Conservation (phyloP, 2,797 vertebrate genomes). For the Vireo griseus region DNA sequence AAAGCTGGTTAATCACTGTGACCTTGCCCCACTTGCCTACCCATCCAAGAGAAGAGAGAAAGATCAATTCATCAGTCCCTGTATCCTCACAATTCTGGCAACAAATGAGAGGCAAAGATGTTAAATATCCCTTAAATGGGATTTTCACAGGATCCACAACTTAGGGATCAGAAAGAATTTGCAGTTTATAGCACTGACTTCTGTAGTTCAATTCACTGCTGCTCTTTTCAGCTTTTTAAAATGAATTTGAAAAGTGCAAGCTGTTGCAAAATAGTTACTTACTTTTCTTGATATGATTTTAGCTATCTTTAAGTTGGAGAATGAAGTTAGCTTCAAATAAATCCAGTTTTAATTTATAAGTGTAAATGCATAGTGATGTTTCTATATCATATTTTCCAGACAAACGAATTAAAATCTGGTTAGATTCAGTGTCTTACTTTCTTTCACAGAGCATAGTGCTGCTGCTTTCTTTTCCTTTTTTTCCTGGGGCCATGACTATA, state of each 20-base stretch:
- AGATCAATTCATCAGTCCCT: not conserved
- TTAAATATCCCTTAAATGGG: not conserved
- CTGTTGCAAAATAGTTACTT: not conserved
- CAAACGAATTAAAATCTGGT: not conserved
- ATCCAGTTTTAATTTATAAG: not conserved
- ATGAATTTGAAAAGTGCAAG: not conserved
- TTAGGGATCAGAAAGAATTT: not conserved
- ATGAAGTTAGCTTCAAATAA: not conserved
- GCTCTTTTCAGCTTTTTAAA: not conserved
- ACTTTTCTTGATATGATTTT: not conserved
- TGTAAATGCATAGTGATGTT: not conserved
- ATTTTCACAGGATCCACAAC: not conserved
- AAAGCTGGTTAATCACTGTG: not conserved
- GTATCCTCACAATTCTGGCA: not conserved
- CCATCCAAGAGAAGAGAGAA: not conserved
- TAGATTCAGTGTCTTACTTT: not conserved
- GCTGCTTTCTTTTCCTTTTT: not conserved
- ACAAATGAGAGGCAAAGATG: not conserved
- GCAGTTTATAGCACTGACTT: not conserved
- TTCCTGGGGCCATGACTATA: not conserved
- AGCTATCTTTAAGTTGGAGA: not conserved
- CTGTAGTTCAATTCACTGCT: not conserved
- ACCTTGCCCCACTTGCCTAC: not conserved
- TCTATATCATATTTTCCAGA: not conserved
- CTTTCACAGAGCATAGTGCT: not conserved